Evolutionary conservation across 1,140 invertebrate species (phyloP).

Genomic region (Xylocopa sonorina): DNA sequence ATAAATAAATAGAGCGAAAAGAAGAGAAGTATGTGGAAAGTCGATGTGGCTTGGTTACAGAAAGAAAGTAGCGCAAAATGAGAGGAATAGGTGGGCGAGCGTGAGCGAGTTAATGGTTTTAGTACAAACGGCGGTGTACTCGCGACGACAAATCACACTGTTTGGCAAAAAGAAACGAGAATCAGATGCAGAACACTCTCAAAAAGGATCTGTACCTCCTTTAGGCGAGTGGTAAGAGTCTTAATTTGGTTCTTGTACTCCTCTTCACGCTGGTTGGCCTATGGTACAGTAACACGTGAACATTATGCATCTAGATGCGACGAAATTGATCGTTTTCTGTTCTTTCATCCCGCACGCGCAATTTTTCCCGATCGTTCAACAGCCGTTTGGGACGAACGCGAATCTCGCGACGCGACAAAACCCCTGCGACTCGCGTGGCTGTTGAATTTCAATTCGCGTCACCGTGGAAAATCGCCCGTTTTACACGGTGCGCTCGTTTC

Average conservation of each 20-base stretch:
- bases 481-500: background rate
- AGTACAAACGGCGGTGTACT: conserved; percentile 49
- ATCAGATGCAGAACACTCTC: conserved; percentile 74
- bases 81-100: conserved; percentile 23
- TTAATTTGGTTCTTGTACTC: conserved; percentile 99
- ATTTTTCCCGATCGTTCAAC: background rate
- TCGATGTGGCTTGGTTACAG: conserved; percentile 43
- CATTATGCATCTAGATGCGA: conserved; percentile 42
- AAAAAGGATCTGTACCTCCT: conserved; percentile 92
- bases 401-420: background rate
- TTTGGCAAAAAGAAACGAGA: conserved; percentile 15
- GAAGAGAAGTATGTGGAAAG: conserved; percentile 28
- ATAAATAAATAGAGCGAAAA: background rate
- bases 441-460: background rate
- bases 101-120: conserved; percentile 35
- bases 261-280: conserved; percentile 99
- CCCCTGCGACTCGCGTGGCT: too few relatives aligned
- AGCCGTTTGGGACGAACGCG: background rate
- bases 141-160: conserved; percentile 65
- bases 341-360: background rate
- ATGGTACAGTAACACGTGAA: conserved; percentile 73
- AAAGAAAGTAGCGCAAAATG: conserved; percentile 47
- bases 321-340: background rate
- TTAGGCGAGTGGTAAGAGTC: conserved; percentile 98
- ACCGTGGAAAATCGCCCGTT: background rate